Percentiles rank a stretch among this genome's conserved stretches.
These are phyloP conservation scores for Heteromyza rotundicornis DNA, from an alignment of 2,888 invertebrate genomes.

Conservation along the genomic window DNA sequence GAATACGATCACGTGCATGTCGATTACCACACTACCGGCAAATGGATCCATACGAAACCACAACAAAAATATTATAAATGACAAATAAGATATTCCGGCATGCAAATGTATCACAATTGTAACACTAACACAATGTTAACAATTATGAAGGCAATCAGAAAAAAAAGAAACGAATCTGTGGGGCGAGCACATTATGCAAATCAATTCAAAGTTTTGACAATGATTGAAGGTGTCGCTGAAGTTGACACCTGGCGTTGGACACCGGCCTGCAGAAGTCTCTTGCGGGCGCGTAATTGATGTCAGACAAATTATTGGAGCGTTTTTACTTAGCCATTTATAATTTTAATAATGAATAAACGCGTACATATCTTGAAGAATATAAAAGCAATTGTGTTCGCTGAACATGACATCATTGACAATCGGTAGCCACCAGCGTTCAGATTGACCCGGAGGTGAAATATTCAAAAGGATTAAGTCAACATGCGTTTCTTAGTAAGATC, in stretches of 20 bases:
- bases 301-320: not conserved
- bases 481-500: too few relatives aligned
- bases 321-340: not conserved
- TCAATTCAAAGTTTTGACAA: not conserved
- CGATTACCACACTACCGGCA: not conserved
- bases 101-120: not conserved
- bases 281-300: not conserved
- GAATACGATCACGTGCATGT: not conserved
- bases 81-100: not conserved
- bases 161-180: not conserved
- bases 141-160: not conserved
- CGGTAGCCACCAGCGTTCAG: not conserved
- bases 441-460: not conserved
- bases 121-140: too few relatives aligned
- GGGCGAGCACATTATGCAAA: not conserved
- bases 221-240: slow-evolving; percentile 3
- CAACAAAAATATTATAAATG: not conserved
- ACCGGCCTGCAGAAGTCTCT: too few relatives aligned
- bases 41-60: not conserved
- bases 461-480: too few relatives aligned
- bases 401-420: not conserved
- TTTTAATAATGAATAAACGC: not conserved
- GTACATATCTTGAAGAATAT: not conserved
- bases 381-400: not conserved
- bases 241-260: not conserved